Evolutionary conservation across 2,113 vertebrate genomes (phyloP), one percentile per base, ranked within the genome.

Genomic region (Tretioscincus oriximinensis): DNA sequence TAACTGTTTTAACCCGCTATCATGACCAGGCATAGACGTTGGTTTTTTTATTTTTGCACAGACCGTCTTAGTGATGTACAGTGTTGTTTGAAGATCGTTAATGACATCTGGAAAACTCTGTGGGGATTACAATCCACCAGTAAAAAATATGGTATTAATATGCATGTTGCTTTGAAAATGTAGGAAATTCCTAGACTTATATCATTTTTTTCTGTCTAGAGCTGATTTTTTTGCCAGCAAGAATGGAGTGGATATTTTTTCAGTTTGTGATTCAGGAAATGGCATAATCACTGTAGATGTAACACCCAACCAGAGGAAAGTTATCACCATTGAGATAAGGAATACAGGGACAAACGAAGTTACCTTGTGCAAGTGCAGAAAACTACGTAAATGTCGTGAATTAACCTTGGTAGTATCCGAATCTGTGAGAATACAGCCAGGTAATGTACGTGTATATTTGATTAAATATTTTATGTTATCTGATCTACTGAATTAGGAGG

Each of bases 211-310:
- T 76, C 81, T 63, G 78, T 68, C 12, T 87, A 98, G 97, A 89
- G 10, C 81, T 47, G 73, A 90, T 73, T 94, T 96, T 73, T 88
- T 96, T 47, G 66, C 89, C 0, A 92, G 94, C 85, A 97, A 97
- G 87, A 75, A 94, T 0, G 96, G 94, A 0, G 79, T 99, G 18
- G 83, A 85, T 24, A 94, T 99, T 69, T 18, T 64, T 68, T 95
- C 95, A 0, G 65, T 94, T 0, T 20, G 5, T 0, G 89, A 81
- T 80, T 82, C 85, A 6, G 78, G 68, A 24, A 82, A 96, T 0
- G 96, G 97, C 31, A 91, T 85, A n/a, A 94, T 98, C 49, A 79
- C 29, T 81, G 86, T 98, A 73, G 21, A 24, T 1, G 90, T 93
- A 89, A 93, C 65, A 61, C 82, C 2, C 0, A 35, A 87, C 0